phyloP scores from a whole-genome alignment of 2,797 vertebrate species.

The Hephaestus fuliginosus region DNA sequence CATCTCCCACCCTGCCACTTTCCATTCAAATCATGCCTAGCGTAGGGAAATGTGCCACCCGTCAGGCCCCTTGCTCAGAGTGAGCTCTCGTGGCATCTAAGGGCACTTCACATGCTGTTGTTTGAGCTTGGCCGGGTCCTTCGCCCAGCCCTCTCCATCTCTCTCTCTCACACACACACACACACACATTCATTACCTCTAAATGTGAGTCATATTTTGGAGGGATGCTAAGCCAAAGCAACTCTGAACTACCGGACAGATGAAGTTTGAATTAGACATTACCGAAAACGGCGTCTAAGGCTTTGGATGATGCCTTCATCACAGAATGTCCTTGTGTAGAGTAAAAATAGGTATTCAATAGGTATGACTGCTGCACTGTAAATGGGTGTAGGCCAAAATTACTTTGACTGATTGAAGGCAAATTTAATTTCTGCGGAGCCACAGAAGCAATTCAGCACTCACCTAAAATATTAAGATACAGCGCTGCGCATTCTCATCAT shows the following conservation, averaged over 20 bases:
- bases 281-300: constrained; percentile 6
- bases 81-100: constrained; percentile 62
- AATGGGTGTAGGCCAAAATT: constrained; percentile 17
- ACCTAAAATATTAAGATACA: constrained; percentile 21
- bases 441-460: constrained; percentile 24
- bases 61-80: constrained; percentile 45
- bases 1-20: constrained; percentile 82
- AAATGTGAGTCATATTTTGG: constrained; percentile 45
- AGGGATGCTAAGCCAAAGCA: constrained; percentile 23
- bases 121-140: constrained; percentile 46
- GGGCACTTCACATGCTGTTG: constrained; percentile 67
- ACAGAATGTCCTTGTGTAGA: neutral
- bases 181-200: constrained; percentile 35
- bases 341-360: neutral
- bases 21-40: constrained; percentile 62
- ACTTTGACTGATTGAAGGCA: neutral
- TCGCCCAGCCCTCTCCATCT: constrained; percentile 24
- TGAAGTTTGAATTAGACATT: constrained; percentile 26
- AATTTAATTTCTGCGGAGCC: neutral
- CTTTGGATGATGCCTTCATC: constrained; percentile 10
- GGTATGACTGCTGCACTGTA: neutral
- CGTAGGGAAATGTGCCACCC: constrained; percentile 62
- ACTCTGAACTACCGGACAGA: constrained; percentile 14
- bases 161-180: constrained; percentile 20
- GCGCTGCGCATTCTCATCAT: constrained; percentile 1